Base-by-base conservation (phyloP, 2,888 invertebrate species). In the Sceliomorpha sp. region DNA sequence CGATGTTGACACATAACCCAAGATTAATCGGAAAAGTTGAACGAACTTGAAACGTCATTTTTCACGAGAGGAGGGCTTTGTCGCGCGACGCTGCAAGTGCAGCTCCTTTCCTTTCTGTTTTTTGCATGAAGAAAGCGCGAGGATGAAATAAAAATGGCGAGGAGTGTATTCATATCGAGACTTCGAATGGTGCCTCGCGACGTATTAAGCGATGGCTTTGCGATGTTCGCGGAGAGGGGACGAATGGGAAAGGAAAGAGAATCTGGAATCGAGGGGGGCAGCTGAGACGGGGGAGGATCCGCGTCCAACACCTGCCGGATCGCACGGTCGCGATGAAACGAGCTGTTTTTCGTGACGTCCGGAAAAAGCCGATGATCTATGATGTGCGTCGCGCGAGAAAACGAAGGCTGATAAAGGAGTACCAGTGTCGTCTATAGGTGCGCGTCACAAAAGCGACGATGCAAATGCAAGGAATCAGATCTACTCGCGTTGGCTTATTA, bases 241-340 rank as follows among this genome's bases (percentile, higher is more conserved):
- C 13, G 13, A 36, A 34, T 24, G 27, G 10, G 4, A 34, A 27
- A 37, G 15, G 44, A 48, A 56, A 29, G 31, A 36, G 6, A 39
- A 34, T 58, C 32, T 34, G 6, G 50, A 64, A 50, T 44, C 31
- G 51, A 59, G 40, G 20, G 40, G 13, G 31, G 14, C 1, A 12
- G 24, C 36, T 9, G 42, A 48, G 45, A 14, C 8, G 31, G 32
- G 17, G 36, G 44, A 37, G 37, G 50, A 58, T 63, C 44, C 24
- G 51, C 55, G 66, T 29, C 14, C 12, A 66, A 47, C 74, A 73
- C 59, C 72, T 73, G 72, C 26, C 15, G 34, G 68, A 69, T 76
- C 75, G 44, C 73, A 76, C 70, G 70, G 55, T 53, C 37, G 56
- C 70, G 55, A 74, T 70, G 70, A 74, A 70, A 59, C 59, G 53